Base-by-base conservation (phyloP, 1,140 invertebrate genomes). In the Tyrophagus putrescentiae region DNA sequence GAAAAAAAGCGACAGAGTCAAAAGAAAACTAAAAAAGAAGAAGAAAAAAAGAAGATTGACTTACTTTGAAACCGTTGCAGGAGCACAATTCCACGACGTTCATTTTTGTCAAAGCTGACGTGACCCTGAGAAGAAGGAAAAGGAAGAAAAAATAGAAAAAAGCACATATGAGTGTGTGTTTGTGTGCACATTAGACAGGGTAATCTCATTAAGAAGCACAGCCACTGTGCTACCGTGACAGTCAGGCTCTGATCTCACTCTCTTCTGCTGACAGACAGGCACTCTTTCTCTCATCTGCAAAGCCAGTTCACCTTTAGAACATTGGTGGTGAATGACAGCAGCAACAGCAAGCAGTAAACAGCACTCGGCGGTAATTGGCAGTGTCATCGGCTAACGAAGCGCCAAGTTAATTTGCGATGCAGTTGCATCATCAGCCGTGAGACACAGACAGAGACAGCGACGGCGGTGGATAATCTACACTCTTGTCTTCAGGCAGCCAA, bases 51-150 rank as follows among this genome's bases (percentile, higher is more conserved):
- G 29, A 33, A 56, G 28, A 23, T 18, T 18, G 39, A 61, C 48
- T 57, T 57, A 83, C 82, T 77, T 78, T 94, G 89, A 71, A 94
- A 95, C 70, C 98, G 93, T 69, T 91, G 90, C 36, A 98, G 76
- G 36, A 93, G 75, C 48, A 97, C 92, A 60, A 85, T 85, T 0
- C 93, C 93, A 69, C 94, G 86, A 23, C 94, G 78, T 70, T 96
- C 92, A 70, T 96, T 96, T 68, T 93, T 85, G 65, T 87, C 85
- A 74, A 98, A 98, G 25, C 85, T 78, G 1, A 98, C 91, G 7
- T 85, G 86, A 32, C 93, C 94, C 88, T 89, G 72, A 61, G 50
- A 16, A 48, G 34, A 59, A 41, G 42, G 28, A 65, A 36, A n/a
- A 59, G 62, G 65, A 42, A 63, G 41, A 50, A 56, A 21, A 21